Evolutionary conservation across 2,888 invertebrate genomes (phyloP), one percentile per base, ranked within the genome.

Genomic region (Ceraclea dissimilis): DNA sequence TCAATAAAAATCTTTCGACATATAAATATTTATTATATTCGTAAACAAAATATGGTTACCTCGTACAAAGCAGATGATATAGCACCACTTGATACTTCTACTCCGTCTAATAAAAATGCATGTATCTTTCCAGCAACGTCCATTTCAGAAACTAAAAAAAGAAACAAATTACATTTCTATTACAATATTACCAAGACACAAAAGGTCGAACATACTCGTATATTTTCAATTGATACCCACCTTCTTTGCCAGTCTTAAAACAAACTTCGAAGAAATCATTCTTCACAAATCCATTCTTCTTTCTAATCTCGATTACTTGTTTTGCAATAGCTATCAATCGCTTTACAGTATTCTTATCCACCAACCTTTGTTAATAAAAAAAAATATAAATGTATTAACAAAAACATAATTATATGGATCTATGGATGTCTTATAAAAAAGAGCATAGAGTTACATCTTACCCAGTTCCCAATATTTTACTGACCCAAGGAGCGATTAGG

Each of bases 101-200:
- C 34, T 2, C 56, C 59, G 10, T 59, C 59, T 8, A 39, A 33
- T n/a, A 59, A 49, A 31, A 59, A 59, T n/a, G 56, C 59, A 44
- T 50, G 56, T 19, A 50, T 13, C n/a, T 49, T 44, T 19, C 52
- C 52, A 17, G 56, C 51, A 8, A 59, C 46, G 6, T 55, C 50
- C 10, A 13, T n/a, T 26, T 56, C 20, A 22, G 34, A 11, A 26
- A 43, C 54, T 54, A 34, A 54, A 52, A 52, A 52, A 4, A 26
- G 10, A n/a, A n/a, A n/a, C n/a, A n/a, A n/a, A 6, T 26, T 10
- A 26, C 4, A 26, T 6, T 26, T n/a, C n/a, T n/a, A n/a, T n/a
- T n/a, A n/a, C n/a, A n/a, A n/a, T n/a, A n/a, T n/a, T n/a, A n/a
- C n/a, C n/a, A n/a, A n/a, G n/a, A n/a, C n/a, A n/a, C n/a, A n/a